Percentiles rank a stretch among this genome's conserved stretches.
Conservation (phyloP, 2,888 invertebrate species). For the Drosophila mimica region DNA sequence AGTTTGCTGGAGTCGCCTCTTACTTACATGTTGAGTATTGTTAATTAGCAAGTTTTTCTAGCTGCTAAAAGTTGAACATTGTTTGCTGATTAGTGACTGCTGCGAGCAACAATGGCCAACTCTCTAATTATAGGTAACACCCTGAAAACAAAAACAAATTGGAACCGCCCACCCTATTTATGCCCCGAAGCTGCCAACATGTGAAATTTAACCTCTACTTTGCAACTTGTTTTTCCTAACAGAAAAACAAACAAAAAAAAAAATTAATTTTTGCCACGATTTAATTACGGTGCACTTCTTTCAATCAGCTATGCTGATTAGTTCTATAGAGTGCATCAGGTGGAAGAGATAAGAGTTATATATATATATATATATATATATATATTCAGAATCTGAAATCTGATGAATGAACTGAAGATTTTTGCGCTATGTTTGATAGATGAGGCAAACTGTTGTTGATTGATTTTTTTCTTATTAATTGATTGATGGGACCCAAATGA, state of each 20-base stretch:
- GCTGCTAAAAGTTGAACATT: constrained; percentile 50
- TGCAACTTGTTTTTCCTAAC: constrained; percentile 37
- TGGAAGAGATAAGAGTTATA: neutral
- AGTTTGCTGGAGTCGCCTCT: constrained; percentile 12
- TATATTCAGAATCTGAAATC: neutral
- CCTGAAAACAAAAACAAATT: constrained; percentile 44
- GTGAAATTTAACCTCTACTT: constrained; percentile 24
- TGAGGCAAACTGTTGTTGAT: neutral
- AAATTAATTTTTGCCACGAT: constrained; percentile 48
- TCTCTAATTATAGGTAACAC: constrained; percentile 64
- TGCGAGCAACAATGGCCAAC: constrained; percentile 37
- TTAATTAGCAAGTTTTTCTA: constrained; percentile 60
- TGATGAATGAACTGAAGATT: constrained; percentile 2
- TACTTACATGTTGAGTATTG: constrained; percentile 38
- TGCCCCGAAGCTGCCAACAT: constrained; percentile 19
- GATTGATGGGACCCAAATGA: constrained; percentile 13
- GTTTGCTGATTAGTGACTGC: constrained; percentile 56
- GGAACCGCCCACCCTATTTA: constrained; percentile 39
- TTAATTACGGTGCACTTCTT: constrained; percentile 38
- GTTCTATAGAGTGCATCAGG: neutral
- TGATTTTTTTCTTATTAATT: neutral
- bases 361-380: neutral
- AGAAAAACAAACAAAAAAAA: constrained; percentile 11
- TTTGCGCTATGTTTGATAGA: constrained; percentile 8
- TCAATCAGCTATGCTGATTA: neutral